Conservation (phyloP, 2,797 vertebrate species). For the Cyprinodon diabolis region DNA sequence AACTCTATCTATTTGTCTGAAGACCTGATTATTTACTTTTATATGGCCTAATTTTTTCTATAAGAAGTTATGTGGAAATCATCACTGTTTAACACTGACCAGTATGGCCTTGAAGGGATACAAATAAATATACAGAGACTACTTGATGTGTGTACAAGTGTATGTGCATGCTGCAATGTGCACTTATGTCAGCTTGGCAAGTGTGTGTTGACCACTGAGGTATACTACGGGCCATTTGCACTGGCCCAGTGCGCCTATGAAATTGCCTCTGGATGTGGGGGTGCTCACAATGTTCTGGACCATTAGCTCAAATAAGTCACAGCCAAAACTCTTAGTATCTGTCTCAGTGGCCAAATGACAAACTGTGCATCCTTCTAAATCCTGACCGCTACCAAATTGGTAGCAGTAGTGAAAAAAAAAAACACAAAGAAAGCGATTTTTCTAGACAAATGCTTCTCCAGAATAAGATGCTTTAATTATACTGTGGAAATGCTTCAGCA, state of each 20-base stretch:
- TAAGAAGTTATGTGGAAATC: constrained; percentile 51
- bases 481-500: not conserved
- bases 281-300: constrained; percentile 88
- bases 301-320: constrained; percentile 90
- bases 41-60: constrained; percentile 38
- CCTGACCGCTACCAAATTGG: constrained; percentile 55
- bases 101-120: constrained; percentile 15
- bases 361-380: constrained; percentile 78
- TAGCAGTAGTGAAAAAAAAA: constrained; percentile 28
- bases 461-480: constrained; percentile 30
- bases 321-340: constrained; percentile 84
- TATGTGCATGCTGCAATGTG: constrained; percentile 53
- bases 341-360: constrained; percentile 81
- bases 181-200: constrained; percentile 47
- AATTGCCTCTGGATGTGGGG: constrained; percentile 85
- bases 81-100: constrained; percentile 42
- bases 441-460: not conserved
- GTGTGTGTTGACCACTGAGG: constrained; percentile 72
- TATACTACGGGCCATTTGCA: constrained; percentile 81
- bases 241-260: constrained; percentile 80
- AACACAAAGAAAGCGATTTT: constrained; percentile 25
- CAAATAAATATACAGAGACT: constrained; percentile 30
- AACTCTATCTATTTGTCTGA: constrained; percentile 38
- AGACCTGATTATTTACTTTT: constrained; percentile 39
- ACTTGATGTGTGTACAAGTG: constrained; percentile 36